phyloP scores from a whole-genome alignment of 2,797 vertebrate species.

The Chloroceryle amazona region DNA sequence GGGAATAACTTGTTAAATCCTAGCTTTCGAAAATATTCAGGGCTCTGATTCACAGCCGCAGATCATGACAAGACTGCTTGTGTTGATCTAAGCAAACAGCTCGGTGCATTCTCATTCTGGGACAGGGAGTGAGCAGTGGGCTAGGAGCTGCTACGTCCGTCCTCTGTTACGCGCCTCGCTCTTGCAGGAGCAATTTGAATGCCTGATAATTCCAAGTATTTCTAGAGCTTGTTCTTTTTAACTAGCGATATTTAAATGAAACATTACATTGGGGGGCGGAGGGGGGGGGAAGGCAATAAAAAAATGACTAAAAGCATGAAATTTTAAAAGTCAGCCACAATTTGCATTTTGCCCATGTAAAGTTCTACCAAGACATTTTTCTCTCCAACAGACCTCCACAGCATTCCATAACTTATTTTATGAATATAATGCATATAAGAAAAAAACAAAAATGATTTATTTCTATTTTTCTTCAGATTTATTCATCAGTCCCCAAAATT shows the following conservation, averaged over 20 bases:
- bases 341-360: neutral
- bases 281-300: neutral
- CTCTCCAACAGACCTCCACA: neutral
- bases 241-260: neutral
- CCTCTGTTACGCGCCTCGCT: rapidly evolving
- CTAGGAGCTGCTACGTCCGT: neutral
- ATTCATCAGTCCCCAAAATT: neutral
- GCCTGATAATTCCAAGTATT: neutral
- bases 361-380: neutral
- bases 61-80: neutral
- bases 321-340: neutral
- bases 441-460: neutral
- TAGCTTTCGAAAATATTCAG: neutral
- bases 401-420: neutral
- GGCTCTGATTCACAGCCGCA: neutral
- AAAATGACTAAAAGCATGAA: neutral
- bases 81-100: neutral
- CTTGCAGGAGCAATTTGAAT: neutral
- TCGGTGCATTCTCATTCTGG: neutral
- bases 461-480: neutral
- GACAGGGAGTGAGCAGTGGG: neutral
- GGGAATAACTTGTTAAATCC: neutral
- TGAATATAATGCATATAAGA: neutral
- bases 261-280: neutral
- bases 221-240: neutral